Evolutionary conservation across 1,140 invertebrate species (phyloP).

Genomic region (Pentalonia nigronervosa): DNA sequence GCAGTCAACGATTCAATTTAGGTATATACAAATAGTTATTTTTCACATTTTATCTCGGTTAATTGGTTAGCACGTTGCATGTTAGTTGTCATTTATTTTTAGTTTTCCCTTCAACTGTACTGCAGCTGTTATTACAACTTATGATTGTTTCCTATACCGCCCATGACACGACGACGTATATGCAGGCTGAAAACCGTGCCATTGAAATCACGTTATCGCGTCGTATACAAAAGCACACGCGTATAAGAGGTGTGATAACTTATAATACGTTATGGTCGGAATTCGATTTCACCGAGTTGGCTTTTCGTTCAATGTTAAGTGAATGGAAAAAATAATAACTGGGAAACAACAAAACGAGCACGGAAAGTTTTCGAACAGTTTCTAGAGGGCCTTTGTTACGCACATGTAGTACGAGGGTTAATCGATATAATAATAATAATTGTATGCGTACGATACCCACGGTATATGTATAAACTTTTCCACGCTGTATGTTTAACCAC

Average conservation of each 20-base stretch:
- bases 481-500: not conserved
- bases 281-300: not conserved
- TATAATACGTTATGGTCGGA: not conserved
- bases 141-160: not conserved
- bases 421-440: not conserved
- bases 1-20: not conserved
- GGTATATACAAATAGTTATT: not conserved
- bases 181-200: not conserved
- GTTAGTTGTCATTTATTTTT: not conserved
- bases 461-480: not conserved
- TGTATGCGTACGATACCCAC: not conserved
- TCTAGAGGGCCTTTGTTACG: not conserved
- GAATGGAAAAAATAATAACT: not conserved
- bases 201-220: not conserved
- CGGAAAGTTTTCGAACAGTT: not conserved
- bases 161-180: not conserved
- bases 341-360: not conserved
- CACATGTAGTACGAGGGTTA: not conserved
- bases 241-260: not conserved
- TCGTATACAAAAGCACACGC: not conserved
- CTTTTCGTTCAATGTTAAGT: not conserved
- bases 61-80: not conserved
- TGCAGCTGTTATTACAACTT: not conserved
- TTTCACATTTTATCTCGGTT: constrained; percentile 9
- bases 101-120: not conserved